These are phyloP conservation scores for Melanaphis sacchari DNA, from an alignment of 1,140 invertebrate genomes.

Conservation along the genomic window DNA sequence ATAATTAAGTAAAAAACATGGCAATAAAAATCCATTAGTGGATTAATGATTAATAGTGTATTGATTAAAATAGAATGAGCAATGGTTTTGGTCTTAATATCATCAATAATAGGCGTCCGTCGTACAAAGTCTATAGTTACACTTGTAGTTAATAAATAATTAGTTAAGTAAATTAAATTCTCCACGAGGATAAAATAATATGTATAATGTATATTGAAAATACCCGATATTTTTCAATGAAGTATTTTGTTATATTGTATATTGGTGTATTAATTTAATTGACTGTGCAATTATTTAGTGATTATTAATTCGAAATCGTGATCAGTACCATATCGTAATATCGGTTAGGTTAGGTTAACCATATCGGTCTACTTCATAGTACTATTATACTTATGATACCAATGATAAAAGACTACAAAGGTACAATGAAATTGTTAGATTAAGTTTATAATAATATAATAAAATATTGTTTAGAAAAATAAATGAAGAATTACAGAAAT, in stretches of 20 bases:
- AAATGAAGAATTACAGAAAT: neutral
- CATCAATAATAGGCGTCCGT: neutral
- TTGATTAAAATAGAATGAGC: neutral
- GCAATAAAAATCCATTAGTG: neutral
- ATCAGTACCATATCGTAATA: neutral
- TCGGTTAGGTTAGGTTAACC: no score
- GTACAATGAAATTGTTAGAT: no score
- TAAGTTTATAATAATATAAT: no score
- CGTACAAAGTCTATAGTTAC: neutral
- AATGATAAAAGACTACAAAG: no score
- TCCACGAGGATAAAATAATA: neutral
- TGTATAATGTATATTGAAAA: slow-evolving; percentile 8
- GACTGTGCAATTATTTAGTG: neutral
- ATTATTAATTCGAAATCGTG: neutral
- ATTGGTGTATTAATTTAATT: neutral
- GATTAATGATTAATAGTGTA: neutral
- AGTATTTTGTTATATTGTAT: no score
- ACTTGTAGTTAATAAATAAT: no score
- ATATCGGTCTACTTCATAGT: neutral
- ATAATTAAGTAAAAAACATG: neutral
- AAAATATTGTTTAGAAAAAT: no score
- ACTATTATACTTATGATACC: no score
- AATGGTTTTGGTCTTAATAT: neutral
- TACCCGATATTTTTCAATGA: neutral
- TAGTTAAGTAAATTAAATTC: no score